Evolutionary conservation across 2,888 invertebrate genomes (phyloP), one percentile per base, ranked within the genome.

Genomic region (Venustoraphidia nigricollis): DNA sequence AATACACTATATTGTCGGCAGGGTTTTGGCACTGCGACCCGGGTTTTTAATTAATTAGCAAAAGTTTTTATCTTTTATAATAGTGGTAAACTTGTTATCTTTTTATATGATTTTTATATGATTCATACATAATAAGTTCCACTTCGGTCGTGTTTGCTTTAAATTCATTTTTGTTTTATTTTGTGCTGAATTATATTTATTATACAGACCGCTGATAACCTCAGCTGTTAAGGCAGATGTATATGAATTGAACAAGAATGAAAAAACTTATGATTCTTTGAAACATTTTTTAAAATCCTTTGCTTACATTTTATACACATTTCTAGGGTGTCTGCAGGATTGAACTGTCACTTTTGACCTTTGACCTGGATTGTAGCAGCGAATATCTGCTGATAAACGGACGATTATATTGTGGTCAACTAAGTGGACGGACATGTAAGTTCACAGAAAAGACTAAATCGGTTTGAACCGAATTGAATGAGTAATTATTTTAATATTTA

Each of bases 281-380:
- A 3, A 3, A 41, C 11, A 8, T 27, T 39, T 46, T 9, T 9
- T 40, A 14, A 35, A 2, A 13, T 8, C 27, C 10, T 11, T 14
- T 34, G 11, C 45, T 52, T 52, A 37, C 1, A 3, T 27, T 27
- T 27, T 27, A 3, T 6, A 27, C 27, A 27, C 6, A 38, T 44
- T 56, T 60, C 47, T 52, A 65, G 65, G 52, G 59, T 45, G 58
- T 64, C 39, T 66, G 66, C 46, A 55, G 56, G 49, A 47, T 67
- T 27, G 55, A 58, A 36, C 49, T 66, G 34, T 53, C 56, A 47
- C 62, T 66, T 49, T 55, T 59, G 49, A 53, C 56, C 35, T 64
- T 65, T 50, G 53, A 62, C 53, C 53, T 66, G 5, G 52, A 52
- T 14, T 67, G 67, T 52, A 54, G 56, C n/a, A 45, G 49, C 8